Evolutionary conservation across 2,888 invertebrate species (phyloP), one percentile per base, ranked within the genome.

Genomic region (Protophormia terraenovae): DNA sequence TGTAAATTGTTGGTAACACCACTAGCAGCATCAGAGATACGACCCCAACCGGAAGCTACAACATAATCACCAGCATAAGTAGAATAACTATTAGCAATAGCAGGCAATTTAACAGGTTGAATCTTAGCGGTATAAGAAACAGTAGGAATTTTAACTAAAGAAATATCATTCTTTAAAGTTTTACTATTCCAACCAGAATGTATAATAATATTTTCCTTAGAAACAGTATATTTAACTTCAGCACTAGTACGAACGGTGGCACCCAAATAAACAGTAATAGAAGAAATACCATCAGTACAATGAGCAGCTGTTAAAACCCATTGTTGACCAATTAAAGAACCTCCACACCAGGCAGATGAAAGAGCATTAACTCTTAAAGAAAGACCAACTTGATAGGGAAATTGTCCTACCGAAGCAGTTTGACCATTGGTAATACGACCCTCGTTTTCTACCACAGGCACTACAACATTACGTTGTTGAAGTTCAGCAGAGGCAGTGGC

Each of bases 231-330:
- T 14, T 78, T 88, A 27, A 87, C 83, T 78, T 89, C 87, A 55
- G 89, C 86, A 10, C 86, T 83, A n/a, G 86, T 89, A 10, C 89
- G 89, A 66, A 84, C 77, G 12, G 88, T 89, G 6, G 89, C 88
- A 16, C 91, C 91, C 55, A 90, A 88, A 81, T 87, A 89, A 3
- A 90, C 89, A 32, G 88, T 88, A 14, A 89, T 88, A 4, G 86
- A 86, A 14, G 53, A 10, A n/a, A 87, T 86, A 84, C 87, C 87
- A 64, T 89, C 87, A 2, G 88, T 88, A 79, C 91, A 91, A 84
- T 91, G 91, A 86, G 91, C 91, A 58, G 91, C 91, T 27, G 91
- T 91, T 83, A 91, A 69, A 38, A 91, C 88, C 89, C 90, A 91
- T 35, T 87, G 77, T n/a, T 80, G 41, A 1, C 86, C 86, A 47